Conservation (phyloP, 2,888 invertebrate species). For the Lithophane ornitopus region DNA sequence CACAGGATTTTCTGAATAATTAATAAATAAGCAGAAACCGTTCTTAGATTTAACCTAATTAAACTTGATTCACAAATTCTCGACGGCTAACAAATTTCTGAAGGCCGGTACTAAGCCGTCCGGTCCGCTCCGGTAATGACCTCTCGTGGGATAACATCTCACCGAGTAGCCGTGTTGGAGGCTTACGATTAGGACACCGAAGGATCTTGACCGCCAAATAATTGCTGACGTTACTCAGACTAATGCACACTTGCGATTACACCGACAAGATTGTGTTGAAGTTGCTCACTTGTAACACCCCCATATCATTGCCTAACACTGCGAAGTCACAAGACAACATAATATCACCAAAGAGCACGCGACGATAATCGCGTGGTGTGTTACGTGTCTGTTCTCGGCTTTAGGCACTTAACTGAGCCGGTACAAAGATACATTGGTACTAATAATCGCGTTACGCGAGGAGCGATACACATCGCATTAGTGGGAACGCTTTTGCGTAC, state of each 20-base stretch:
- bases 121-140: slow-evolving; percentile 62
- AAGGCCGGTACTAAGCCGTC: slow-evolving; percentile 17
- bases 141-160: slow-evolving; percentile 61
- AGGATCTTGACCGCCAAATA: slow-evolving; percentile 58
- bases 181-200: slow-evolving; percentile 59
- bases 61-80: slow-evolving; percentile 37
- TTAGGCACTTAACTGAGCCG: slow-evolving; percentile 24
- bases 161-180: slow-evolving; percentile 21
- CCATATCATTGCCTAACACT: not conserved
- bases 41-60: slow-evolving; percentile 19
- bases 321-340: not conserved
- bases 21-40: slow-evolving; percentile 35
- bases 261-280: slow-evolving; percentile 26
- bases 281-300: slow-evolving; percentile 22
- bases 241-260: slow-evolving; percentile 59
- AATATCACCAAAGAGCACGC: slow-evolving; percentile 18
- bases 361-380: slow-evolving; percentile 24
- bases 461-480: slow-evolving; percentile 41
- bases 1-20: slow-evolving; percentile 19
- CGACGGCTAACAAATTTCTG: slow-evolving; percentile 28
- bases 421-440: slow-evolving; percentile 35
- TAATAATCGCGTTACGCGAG: slow-evolving; percentile 30
- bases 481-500: slow-evolving; percentile 19
- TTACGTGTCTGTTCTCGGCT: slow-evolving; percentile 26
- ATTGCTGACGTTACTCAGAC: slow-evolving; percentile 62